Evolutionary conservation across 2,113 vertebrate species (phyloP).

Genomic region (Gila orcuttii): DNA sequence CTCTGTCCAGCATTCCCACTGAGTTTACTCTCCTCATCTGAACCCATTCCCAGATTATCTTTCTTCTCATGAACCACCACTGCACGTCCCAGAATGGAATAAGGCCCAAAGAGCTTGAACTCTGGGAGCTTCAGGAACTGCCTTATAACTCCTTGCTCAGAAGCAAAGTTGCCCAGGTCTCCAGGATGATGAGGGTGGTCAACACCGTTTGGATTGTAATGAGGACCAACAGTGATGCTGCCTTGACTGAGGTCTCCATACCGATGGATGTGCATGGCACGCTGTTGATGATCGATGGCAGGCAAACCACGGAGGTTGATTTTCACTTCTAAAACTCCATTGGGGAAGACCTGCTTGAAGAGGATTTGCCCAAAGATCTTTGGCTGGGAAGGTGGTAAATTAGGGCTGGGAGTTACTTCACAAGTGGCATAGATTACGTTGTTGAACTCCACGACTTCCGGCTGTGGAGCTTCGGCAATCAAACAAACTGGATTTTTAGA

Average conservation of each 20-base stretch:
- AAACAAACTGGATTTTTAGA: neutral
- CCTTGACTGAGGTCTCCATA: constrained; percentile 77
- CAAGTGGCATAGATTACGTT: constrained; percentile 66
- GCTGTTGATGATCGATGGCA: constrained; percentile 19
- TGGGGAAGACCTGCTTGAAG: constrained; percentile 71
- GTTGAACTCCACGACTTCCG: neutral
- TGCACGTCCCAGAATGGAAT: constrained; percentile 76
- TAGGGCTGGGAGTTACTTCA: constrained; percentile 69
- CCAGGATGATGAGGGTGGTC: constrained; percentile 80
- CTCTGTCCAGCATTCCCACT: constrained; percentile 82
- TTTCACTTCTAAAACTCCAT: constrained; percentile 69
- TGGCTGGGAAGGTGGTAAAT: constrained; percentile 64
- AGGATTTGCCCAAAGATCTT: constrained; percentile 73
- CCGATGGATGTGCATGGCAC: constrained; percentile 80
- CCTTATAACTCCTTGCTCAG: constrained; percentile 71
- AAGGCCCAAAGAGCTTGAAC: constrained; percentile 71
- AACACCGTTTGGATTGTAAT: constrained; percentile 76
- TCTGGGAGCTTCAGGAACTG: constrained; percentile 56
- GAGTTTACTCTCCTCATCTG: constrained; percentile 75
- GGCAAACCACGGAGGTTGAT: constrained; percentile 77
- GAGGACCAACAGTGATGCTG: constrained; percentile 73
- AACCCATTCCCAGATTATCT: constrained; percentile 81
- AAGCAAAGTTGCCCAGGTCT: constrained; percentile 82
- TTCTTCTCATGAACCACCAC: constrained; percentile 78
- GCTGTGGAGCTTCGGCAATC: constrained; percentile 28